phyloP scores from a whole-genome alignment of 37 sponge, comb jelly and placozoan genomes.

The Agelas oroides region DNA sequence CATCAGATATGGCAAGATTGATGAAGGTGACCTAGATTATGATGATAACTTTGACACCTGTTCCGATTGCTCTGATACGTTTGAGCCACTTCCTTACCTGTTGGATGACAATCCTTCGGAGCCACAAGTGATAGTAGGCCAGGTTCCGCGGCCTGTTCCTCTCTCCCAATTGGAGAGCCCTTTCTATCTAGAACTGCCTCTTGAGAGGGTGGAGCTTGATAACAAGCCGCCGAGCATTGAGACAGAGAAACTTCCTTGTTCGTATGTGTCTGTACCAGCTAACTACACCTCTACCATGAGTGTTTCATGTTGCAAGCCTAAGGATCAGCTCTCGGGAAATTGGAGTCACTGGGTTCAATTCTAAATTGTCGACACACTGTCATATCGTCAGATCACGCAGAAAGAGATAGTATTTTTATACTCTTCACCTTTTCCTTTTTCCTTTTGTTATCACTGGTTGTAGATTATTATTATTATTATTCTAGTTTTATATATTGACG shows the following conservation, averaged over 20 bases:
- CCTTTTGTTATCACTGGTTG: too few species aligned
- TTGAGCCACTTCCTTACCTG: not conserved
- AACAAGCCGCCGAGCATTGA: not conserved
- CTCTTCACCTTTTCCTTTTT: too few species aligned
- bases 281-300: slow-evolving; percentile 22
- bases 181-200: slow-evolving; percentile 72
- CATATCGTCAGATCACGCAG: too few species aligned
- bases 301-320: slow-evolving; percentile 42
- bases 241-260: slow-evolving; percentile 4
- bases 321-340: slow-evolving; percentile 39
- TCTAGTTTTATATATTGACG: too few species aligned
- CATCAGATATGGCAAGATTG: not conserved
- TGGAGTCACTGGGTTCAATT: too few species aligned
- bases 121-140: not conserved
- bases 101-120: slow-evolving; percentile 4
- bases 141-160: slow-evolving; percentile 48
- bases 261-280: slow-evolving; percentile 2
- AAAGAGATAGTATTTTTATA: too few species aligned
- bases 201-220: slow-evolving; percentile 40
- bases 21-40: not conserved
- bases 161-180: slow-evolving; percentile 53
- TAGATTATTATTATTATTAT: too few species aligned
- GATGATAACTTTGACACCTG: slow-evolving; percentile 16
- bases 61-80: slow-evolving; percentile 28
- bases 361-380: too few species aligned